Base-by-base conservation (phyloP, 2,113 vertebrate species). In the Cercopithecus mona region DNA sequence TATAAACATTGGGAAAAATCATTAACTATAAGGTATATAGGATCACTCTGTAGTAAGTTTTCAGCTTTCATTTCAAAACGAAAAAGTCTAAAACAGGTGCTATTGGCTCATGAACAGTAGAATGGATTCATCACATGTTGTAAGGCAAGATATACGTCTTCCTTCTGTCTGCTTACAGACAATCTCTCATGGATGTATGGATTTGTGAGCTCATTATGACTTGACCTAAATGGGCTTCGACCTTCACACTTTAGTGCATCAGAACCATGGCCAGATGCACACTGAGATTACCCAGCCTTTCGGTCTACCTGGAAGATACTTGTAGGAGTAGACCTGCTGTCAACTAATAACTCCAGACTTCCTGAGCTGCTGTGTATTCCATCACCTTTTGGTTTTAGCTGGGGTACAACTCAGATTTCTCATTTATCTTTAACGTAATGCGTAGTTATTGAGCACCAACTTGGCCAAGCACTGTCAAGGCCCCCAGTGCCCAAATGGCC, bases 71-170 rank as follows among this genome's bases (percentile, higher is more conserved):
- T 61, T 64, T 76, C 17, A 25, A 45, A 81, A 88, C 52, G 6
- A 55, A 55, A 55, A 55, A 10, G 0, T 0, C 6, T 22, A 8
- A 10, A 38, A 20, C 18, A 17, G 14, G 2, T 48, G 43, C 8
- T 8, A 13, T 8, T 14, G 6, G 3, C 32, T 35, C 1, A 0
- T 82, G 22, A 55, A 5, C n/a, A 22, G 12, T 2, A 3, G 43
- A 5, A 10, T n/a, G 35, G 38, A 76, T 35, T 12, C 12, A 7
- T 0, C 1, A 20, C 3, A 4, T 9, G 18, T 73, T 78, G 38
- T 27, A 14, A 43, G 7, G 14, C 59, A 23, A 18, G 18, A 35
- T 20, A 18, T 0, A 35, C 18, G 59, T 16, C 27, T 25, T 5
- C 22, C 2, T 23, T 68, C 16, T 40, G 5, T 3, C 75, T 30